These are phyloP conservation scores for Elaphurus davidianus DNA, from an alignment of 2,113 vertebrate genomes.

Conservation along the genomic window DNA sequence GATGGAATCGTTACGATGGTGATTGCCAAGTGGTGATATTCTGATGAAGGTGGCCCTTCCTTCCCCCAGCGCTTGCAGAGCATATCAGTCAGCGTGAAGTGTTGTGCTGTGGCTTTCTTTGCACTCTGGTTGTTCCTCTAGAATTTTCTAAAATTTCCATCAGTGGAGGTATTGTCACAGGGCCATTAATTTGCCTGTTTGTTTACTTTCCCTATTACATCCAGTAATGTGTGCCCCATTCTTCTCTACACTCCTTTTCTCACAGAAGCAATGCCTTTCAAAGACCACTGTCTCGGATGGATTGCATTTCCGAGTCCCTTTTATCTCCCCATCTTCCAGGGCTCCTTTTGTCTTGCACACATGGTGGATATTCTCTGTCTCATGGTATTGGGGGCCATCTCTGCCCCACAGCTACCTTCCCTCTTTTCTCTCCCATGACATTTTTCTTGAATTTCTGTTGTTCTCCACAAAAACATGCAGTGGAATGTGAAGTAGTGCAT, in stretches of 20 bases:
- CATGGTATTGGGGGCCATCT: neutral
- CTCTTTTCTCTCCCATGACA: neutral
- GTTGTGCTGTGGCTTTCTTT: neutral
- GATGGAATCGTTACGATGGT: neutral
- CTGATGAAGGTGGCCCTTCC: neutral
- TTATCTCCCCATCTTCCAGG: neutral
- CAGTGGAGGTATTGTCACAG: neutral
- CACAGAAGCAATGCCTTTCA: neutral
- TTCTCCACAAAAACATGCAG: neutral
- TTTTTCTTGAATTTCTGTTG: neutral
- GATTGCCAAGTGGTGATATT: neutral
- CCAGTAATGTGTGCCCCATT: accelerated
- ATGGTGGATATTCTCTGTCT: neutral
- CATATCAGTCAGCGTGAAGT: accelerated
- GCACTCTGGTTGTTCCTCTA: neutral
- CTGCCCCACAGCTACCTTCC: neutral
- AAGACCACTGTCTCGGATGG: neutral
- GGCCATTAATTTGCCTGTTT: neutral
- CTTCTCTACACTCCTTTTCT: neutral
- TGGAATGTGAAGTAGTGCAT: neutral
- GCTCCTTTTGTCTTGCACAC: neutral
- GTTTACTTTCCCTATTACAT: neutral
- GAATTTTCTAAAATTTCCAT: neutral
- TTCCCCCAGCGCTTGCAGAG: accelerated
- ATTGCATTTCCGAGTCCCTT: too few species aligned